Conservation (phyloP, 2,797 vertebrate genomes). For the Protosalanx chinensis region DNA sequence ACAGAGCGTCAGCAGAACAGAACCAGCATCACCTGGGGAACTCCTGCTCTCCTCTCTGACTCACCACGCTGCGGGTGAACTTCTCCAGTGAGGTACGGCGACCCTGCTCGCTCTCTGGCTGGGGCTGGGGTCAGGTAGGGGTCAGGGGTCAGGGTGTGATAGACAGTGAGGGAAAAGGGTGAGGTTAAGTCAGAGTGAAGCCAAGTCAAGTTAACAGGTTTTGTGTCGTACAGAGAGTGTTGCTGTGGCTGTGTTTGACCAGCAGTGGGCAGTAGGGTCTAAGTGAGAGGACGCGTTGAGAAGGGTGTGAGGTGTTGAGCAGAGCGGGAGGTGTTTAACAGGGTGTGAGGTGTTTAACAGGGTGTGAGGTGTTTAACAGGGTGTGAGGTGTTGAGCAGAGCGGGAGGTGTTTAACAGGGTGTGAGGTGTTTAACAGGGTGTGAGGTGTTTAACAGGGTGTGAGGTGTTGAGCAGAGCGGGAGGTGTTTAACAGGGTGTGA, state of each 20-base stretch:
- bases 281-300: constrained; percentile 16
- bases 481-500: too few relatives aligned
- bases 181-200: constrained; percentile 68
- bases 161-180: constrained; percentile 19
- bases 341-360: constrained; percentile 15
- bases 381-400: too few relatives aligned
- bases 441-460: constrained; percentile 23
- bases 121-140: constrained; percentile 43
- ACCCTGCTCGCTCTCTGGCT: constrained; percentile 89
- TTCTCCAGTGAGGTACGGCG: constrained; percentile 98
- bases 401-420: too few relatives aligned
- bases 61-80: constrained; percentile 97
- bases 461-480: too few relatives aligned
- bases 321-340: too few relatives aligned
- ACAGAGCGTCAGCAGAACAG: neutral
- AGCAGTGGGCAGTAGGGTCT: constrained; percentile 59
- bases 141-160: constrained; percentile 52
- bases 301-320: too few relatives aligned
- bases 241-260: constrained; percentile 44
- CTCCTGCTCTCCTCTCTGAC: constrained; percentile 58
- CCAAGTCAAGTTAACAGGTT: constrained; percentile 38
- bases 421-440: constrained; percentile 12
- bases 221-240: constrained; percentile 17
- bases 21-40: neutral
- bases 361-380: constrained; percentile 30